Evolutionary conservation across 1,140 invertebrate genomes (phyloP).

Genomic region (Drosophila neocordata): DNA sequence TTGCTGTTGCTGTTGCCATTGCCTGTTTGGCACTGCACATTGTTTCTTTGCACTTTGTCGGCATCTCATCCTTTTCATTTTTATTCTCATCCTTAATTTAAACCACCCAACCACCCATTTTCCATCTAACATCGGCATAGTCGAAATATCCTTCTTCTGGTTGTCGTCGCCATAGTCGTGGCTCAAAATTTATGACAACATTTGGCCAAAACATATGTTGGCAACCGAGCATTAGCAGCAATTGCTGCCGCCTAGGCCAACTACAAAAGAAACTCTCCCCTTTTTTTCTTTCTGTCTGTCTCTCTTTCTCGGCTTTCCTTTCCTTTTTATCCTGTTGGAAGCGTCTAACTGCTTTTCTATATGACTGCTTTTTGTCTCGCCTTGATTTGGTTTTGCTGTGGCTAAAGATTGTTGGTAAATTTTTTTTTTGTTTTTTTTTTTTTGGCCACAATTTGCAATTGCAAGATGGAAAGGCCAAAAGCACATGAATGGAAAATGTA

Average conservation of each 20-base stretch:
- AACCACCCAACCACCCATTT: neutral
- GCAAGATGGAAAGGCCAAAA: neutral
- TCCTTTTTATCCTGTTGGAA: neutral
- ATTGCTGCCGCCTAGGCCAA: slow-evolving; percentile 40
- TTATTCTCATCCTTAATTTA: slow-evolving; percentile 8
- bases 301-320: neutral
- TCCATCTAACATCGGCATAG: neutral
- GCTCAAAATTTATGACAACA: slow-evolving; percentile 75
- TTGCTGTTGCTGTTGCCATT: slow-evolving; percentile 27
- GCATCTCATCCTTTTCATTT: slow-evolving; percentile 7
- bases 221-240: slow-evolving; percentile 72
- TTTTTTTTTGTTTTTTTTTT: neutral
- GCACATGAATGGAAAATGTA: neutral
- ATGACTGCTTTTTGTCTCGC: slow-evolving; percentile 10
- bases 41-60: slow-evolving; percentile 66
- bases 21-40: slow-evolving; percentile 62
- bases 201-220: slow-evolving; percentile 78
- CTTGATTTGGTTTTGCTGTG: slow-evolving; percentile 8
- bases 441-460: neutral
- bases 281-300: too few relatives aligned
- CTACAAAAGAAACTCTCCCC: slow-evolving; percentile 1
- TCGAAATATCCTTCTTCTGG: slow-evolving; percentile 1
- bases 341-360: neutral
- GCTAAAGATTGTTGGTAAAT: slow-evolving; percentile 7
- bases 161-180: slow-evolving; percentile 46